Evolutionary conservation across 2,113 vertebrate species (phyloP).

Genomic region (Silurus asotus): DNA sequence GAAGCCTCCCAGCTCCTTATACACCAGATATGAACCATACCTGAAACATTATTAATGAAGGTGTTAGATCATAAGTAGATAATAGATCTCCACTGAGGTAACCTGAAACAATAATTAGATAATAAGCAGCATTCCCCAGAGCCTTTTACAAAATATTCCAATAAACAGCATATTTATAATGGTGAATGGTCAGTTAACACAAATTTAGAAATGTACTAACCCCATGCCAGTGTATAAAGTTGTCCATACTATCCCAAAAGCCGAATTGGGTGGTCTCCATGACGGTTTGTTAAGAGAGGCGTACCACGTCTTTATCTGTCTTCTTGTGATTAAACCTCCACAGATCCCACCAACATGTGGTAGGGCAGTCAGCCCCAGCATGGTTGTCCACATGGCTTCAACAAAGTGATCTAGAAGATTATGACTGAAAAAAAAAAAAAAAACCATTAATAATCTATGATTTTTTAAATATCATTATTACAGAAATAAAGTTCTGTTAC

Average conservation of each 20-base stretch:
- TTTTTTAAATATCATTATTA: too few species aligned
- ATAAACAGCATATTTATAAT: not conserved
- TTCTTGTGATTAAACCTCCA: conserved; percentile 73
- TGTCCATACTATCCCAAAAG: conserved; percentile 80
- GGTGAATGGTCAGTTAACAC: not conserved
- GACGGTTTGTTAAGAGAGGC: conserved; percentile 75
- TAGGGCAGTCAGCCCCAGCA: conserved; percentile 77
- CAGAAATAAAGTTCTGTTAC: not conserved
- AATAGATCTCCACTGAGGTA: not conserved
- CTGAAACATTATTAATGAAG: conserved; percentile 58
- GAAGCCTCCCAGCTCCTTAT: conserved; percentile 85
- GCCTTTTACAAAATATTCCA: not conserved
- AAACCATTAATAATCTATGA: too few species aligned
- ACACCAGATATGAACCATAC: conserved; percentile 88
- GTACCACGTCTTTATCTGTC: conserved; percentile 77
- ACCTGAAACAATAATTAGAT: not conserved
- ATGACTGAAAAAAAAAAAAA: not conserved
- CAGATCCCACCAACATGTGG: conserved; percentile 83
- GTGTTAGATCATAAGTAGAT: not conserved
- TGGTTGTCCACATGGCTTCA: conserved; percentile 77
- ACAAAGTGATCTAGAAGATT: not conserved
- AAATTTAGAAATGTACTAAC: conserved; percentile 65
- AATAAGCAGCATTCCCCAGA: not conserved
- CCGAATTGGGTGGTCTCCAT: conserved; percentile 79
- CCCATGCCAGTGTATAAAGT: conserved; percentile 83